Conservation (phyloP, 2,113 vertebrate genomes). For the Chlamydotis undulata region DNA sequence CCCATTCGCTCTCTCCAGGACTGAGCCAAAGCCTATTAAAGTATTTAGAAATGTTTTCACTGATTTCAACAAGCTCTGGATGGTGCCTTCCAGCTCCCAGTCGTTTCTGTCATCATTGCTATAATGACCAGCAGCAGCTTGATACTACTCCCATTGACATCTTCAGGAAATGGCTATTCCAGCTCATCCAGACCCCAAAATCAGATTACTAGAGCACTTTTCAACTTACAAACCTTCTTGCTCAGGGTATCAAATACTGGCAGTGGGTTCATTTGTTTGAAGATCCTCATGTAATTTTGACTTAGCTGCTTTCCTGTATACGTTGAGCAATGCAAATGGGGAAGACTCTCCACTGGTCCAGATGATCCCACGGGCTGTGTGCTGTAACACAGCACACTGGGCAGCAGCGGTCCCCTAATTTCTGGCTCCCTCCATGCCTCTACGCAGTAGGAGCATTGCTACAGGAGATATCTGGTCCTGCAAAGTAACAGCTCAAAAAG, state of each 20-base stretch:
- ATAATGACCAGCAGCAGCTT: background rate
- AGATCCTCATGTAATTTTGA: background rate
- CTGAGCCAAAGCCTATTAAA: constrained; percentile 50
- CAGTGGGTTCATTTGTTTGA: background rate
- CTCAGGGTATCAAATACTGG: background rate
- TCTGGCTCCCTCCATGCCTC: background rate
- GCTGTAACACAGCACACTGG: background rate
- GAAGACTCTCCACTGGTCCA: background rate
- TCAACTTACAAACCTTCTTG: background rate
- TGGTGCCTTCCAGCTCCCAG: constrained; percentile 23
- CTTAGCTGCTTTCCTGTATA: background rate
- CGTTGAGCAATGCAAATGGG: background rate
- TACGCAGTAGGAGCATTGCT: background rate
- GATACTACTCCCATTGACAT: background rate
- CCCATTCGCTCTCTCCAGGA: background rate
- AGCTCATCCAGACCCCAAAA: background rate
- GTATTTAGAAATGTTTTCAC: constrained; percentile 36
- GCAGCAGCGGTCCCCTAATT: background rate
- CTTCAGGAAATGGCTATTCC: background rate
- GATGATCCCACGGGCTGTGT: background rate
- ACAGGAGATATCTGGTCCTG: background rate
- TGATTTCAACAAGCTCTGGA: constrained; percentile 43
- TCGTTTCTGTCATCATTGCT: background rate
- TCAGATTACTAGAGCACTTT: background rate
- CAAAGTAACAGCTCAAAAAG: background rate